Base-by-base conservation (phyloP, 2,113 vertebrate species). In the Rhodinocichla rosea region DNA sequence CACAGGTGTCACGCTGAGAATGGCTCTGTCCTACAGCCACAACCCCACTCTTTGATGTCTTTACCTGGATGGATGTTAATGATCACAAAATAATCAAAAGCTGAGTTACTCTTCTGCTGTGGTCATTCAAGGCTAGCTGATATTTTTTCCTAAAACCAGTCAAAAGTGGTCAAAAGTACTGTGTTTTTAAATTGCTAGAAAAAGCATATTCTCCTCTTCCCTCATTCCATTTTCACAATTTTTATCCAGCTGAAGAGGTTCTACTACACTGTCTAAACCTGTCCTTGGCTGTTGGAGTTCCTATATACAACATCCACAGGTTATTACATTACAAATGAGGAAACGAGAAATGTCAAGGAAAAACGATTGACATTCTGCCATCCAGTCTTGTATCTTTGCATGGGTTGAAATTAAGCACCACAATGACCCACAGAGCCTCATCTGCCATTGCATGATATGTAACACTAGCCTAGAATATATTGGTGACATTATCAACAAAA, bases 401-500 rank as follows among this genome's bases (percentile, higher is more conserved):
- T 47, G 68, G 53, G 33, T 76, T 79, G 71, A 95, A 95, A 95
- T 93, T 53, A 77, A 82, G 75, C 68, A 23, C 78, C 1, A 5
- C 23, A 37, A 50, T 87, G 86, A 93, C 32, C 87, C 27, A 73
- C 27, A 56, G 11, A 78, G 56, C 39, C 75, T 83, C 76, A 59
- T 92, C 63, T 95, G 68, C 69, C 59, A 20, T 57, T 15, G 20
- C 39, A 60, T 84, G 64, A 64, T 85, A 70, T 21, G 67, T 42
- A 84, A 50, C 50, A 76, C 65, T 55, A 89, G 40, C 59, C 62
- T 94, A 68, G 86, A 90, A 90, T 52, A 88, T 49, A 88, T 52
- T 42, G 40, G 68, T 95, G 93, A 83, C 86, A 92, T 97, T 96
- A 95, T 93, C 78, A 92, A 86, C 78, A 84, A 42, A 95, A 94